Evolutionary conservation across 2,113 vertebrate species (phyloP).

Genomic region (Hemicordylus capensis): DNA sequence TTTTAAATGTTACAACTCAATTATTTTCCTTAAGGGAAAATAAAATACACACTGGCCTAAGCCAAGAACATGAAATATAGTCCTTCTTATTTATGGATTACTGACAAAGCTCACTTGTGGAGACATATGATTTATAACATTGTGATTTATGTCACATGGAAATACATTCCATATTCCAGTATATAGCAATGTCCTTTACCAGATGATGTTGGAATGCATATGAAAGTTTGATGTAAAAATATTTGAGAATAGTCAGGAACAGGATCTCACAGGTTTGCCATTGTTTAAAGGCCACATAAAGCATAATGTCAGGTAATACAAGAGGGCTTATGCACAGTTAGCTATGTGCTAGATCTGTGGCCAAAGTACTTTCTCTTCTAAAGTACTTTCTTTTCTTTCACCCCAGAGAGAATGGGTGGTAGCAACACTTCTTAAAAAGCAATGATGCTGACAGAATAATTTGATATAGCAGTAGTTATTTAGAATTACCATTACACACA

Average conservation of each 20-base stretch:
- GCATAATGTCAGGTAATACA: neutral
- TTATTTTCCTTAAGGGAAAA: constrained; percentile 37
- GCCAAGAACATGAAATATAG: constrained; percentile 33
- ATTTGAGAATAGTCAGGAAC: neutral
- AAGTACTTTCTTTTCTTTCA: too few relatives aligned
- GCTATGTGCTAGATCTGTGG: neutral
- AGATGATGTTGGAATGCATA: constrained; percentile 28
- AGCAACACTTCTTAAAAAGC: too few relatives aligned
- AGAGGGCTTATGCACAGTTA: neutral
- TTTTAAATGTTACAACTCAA: constrained; percentile 15
- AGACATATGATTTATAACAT: neutral
- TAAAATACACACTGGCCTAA: constrained; percentile 3
- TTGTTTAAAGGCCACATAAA: neutral
- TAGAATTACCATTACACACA: too few relatives aligned
- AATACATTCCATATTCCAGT: constrained; percentile 37
- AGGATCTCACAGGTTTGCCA: neutral
- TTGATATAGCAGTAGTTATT: too few relatives aligned
- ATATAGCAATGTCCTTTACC: constrained; percentile 10
- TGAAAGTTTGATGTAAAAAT: constrained; percentile 23
- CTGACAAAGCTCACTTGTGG: neutral
- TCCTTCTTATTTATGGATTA: constrained; percentile 10
- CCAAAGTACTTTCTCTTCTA: neutral
- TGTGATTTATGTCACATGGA: constrained; percentile 35
- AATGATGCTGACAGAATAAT: too few relatives aligned
- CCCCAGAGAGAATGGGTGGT: too few relatives aligned